Percentiles rank a stretch among this genome's conserved stretches.
Evolutionary conservation across 2,113 vertebrate species (phyloP).

Genomic region (Pangasianodon hypophthalmus): DNA sequence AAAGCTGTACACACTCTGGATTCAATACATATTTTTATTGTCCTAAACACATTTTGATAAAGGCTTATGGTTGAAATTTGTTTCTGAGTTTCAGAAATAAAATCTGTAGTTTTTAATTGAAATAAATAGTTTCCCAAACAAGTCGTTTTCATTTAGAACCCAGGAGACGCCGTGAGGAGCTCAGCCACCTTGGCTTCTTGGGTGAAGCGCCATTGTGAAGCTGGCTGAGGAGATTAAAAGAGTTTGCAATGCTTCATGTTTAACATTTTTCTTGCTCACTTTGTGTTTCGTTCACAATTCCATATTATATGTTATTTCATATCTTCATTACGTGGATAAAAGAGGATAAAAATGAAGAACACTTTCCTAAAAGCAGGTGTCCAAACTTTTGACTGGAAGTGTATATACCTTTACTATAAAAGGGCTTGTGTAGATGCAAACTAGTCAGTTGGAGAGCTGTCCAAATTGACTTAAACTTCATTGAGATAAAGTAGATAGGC

Average conservation of each 20-base stretch:
- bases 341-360: not conserved
- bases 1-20: not conserved
- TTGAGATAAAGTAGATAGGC: not conserved
- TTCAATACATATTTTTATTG: not conserved
- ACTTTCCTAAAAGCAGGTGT: not conserved
- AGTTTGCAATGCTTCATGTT: not conserved
- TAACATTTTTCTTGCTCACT: not conserved
- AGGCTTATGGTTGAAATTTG: not conserved
- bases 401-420: not conserved
- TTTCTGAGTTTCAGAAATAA: not conserved
- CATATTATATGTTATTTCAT: not conserved
- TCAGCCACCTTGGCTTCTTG: not conserved
- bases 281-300: not conserved
- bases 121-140: not conserved
- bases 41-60: not conserved
- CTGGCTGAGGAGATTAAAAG: not conserved
- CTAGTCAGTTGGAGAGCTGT: not conserved
- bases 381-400: not conserved
- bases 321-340: not conserved
- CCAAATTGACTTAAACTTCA: not conserved
- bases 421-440: not conserved
- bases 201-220: not conserved
- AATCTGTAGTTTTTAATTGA: not conserved
- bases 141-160: not conserved
- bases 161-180: not conserved